Percentiles rank a stretch among this genome's conserved stretches.
Evolutionary conservation across 2,113 vertebrate species (phyloP).

Genomic region (Alces alces): DNA sequence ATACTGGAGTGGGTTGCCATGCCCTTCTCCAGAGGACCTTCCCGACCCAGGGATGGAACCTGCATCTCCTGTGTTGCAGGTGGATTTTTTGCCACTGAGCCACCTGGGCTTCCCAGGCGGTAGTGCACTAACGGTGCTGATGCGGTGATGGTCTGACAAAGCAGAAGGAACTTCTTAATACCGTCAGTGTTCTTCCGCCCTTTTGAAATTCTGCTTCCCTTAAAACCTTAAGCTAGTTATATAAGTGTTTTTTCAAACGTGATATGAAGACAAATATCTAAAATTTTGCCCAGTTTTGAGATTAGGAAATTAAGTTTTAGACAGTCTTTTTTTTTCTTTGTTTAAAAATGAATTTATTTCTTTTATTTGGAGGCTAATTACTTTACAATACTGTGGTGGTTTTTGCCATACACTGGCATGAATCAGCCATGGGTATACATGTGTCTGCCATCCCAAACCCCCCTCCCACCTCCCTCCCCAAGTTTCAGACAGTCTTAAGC

Average conservation of each 20-base stretch:
- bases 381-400: not conserved
- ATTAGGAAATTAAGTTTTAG: constrained; percentile 34
- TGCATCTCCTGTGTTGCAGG: not conserved
- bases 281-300: not conserved
- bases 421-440: not conserved
- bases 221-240: not conserved
- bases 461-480: rapidly evolving
- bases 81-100: not conserved
- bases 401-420: not conserved
- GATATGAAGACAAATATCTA: not conserved
- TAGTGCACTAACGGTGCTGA: not conserved
- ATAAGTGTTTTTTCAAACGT: constrained; percentile 12
- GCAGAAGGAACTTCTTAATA: not conserved
- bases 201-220: not conserved
- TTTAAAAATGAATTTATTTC: not conserved
- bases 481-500: not conserved
- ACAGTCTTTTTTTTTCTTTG: not conserved
- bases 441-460: not conserved
- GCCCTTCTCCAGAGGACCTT: not conserved
- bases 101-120: not conserved
- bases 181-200: not conserved
- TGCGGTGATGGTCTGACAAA: not conserved
- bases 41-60: not conserved
- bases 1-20: not conserved
- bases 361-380: not conserved